Evolutionary conservation across 2,113 vertebrate genomes (phyloP), one percentile per base, ranked within the genome.

Genomic region (Nothocercus nigrocapillus): DNA sequence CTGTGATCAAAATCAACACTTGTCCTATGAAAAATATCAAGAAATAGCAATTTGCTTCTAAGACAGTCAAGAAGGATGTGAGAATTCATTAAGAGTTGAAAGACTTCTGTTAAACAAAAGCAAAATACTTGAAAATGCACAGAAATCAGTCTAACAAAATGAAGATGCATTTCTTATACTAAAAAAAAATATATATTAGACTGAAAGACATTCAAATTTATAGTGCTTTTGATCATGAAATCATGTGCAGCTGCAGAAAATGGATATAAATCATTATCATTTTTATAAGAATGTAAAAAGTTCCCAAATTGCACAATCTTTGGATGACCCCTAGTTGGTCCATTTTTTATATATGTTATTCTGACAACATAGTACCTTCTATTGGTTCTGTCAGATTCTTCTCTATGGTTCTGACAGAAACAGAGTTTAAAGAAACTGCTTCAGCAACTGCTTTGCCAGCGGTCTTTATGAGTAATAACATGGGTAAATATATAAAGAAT

Each of bases 21-120:
- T 82, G 24, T 66, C 47, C 62, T 75, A 73, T 59, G 79, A 47
- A 85, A 72, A 92, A 85, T 42, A 32, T 7, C 13, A 69, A 85
- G 83, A 94, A 87, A 80, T 67, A 30, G 27, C 68, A 88, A 94
- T 89, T 66, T 58, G 2, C 42, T 79, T 84, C n/a, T 75, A 86
- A 82, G 63, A 53, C 58, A 73, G 45, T 75, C 78, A 95, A 87
- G 86, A 74, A 95, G 36, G 34, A 73, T 76, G 47, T 45, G 14
- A 94, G 45, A 91, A 75, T 51, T 89, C 47, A 75, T 78, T 82
- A 56, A 64, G 38, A 58, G 13, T 45, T 87, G 32, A 86, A 92
- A 89, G 38, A 49, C 38, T 89, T 81, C 8, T 62, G 7, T 68
- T 64, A 79, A 95, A 95, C 44, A 96, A 93, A 94, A 85, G 78